A percentile compares a stretch with the other conserved stretches of the same genome.
phyloP scores from a whole-genome alignment of 2,113 vertebrate genomes.

The Periophthalmus modestus region DNA sequence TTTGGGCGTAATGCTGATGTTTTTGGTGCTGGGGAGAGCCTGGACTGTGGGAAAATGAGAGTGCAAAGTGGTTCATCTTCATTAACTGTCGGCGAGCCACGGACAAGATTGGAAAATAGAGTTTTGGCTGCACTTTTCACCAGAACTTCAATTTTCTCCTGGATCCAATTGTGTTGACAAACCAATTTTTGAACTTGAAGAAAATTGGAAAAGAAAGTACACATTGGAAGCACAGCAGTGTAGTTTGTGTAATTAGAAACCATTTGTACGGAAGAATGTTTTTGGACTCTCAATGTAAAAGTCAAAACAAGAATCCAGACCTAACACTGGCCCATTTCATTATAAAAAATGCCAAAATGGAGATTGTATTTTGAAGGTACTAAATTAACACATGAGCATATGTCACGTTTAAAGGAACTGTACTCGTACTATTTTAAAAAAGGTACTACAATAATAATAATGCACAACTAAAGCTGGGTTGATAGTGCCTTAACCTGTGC shows the following conservation, averaged over 20 bases:
- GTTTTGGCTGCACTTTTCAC: constrained; percentile 12
- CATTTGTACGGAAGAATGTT: background rate
- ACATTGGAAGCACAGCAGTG: background rate
- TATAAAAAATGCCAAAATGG: background rate
- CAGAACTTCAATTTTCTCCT: background rate
- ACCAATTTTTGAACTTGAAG: background rate
- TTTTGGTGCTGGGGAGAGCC: constrained; percentile 25
- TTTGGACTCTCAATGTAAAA: background rate
- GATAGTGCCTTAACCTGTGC: too few species aligned
- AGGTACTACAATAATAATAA: too few species aligned
- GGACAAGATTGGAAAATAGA: background rate
- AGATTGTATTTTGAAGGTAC: background rate
- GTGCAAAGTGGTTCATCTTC: constrained; percentile 16
- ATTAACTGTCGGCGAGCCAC: background rate
- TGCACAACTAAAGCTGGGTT: too few species aligned
- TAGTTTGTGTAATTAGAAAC: background rate
- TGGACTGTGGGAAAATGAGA: constrained; percentile 27
- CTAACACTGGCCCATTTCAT: background rate
- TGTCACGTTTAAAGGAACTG: too few species aligned
- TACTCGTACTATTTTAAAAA: too few species aligned
- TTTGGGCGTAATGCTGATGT: constrained; percentile 34
- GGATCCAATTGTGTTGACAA: background rate
- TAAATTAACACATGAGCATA: too few species aligned
- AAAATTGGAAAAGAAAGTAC: background rate
- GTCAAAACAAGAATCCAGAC: background rate